Base-by-base conservation (phyloP, 2,113 vertebrate species). In the Mirza zaza region DNA sequence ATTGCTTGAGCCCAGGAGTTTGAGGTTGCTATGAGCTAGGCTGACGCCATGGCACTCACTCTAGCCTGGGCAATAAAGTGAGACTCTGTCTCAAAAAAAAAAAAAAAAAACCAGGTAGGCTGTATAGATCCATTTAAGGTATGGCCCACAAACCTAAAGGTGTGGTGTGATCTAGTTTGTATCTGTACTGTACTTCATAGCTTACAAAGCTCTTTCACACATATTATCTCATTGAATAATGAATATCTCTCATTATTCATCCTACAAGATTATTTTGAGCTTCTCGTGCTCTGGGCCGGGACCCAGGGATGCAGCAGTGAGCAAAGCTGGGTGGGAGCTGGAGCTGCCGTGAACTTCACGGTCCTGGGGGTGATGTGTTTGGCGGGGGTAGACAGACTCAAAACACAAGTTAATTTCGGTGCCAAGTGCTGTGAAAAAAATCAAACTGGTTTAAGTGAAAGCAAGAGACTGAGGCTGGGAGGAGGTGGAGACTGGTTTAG, bases 281-380 rank as follows among this genome's bases (percentile, higher is more conserved):
- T 13, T 25, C 50, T 45, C 1, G 5, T 34, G 29, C 84, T 13
- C 52, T 32, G 85, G 11, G 68, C 75, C 77, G 57, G 79, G 42
- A 17, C 2, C 70, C 39, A 34, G n/a, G 42, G 14, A 27, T 3
- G 14, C 61, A 23, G 90, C 39, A 32, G 27, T 36, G 34, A 90
- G 39, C 80, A 90, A 61, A 36, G 63, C 34, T 80, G 25, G 0
- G 36, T 9, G 4, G 50, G 36, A 59, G 21, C 93, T 13, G 21
- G 23, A 34, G 21, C 42, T 14, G 20, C 57, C 4, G 0, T 36
- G 14, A 36, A 5, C 18, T 27, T 70, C 81, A 42, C 6, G 42
- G 32, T 18, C 52, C 3, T 2, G 0, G 0, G 0, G 2, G 4
- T 50, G 23, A 42, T 5, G 0, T 32, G 15, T 80, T 20, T 13